Evolutionary conservation across 1,140 invertebrate species (phyloP).

Genomic region (Drosophila oshimai): DNA sequence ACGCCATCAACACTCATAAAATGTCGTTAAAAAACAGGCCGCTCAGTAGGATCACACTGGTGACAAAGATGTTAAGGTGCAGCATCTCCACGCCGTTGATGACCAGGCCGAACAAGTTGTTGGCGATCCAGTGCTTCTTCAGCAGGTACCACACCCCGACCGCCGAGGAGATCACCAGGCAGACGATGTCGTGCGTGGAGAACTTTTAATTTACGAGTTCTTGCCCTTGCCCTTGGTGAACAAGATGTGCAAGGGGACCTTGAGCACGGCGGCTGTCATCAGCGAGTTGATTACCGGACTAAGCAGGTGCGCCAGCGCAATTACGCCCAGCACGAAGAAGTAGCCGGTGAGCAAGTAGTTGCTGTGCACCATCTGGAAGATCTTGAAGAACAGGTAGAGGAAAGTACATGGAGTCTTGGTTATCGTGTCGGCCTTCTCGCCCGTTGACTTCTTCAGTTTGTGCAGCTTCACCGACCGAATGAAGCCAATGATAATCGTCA

Average conservation of each 20-base stretch:
- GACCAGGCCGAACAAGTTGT: constrained; percentile 98
- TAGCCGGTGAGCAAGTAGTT: constrained; percentile 96
- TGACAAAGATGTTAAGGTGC: constrained; percentile 97
- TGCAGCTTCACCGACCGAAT: constrained; percentile 96
- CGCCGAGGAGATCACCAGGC: constrained; percentile 89
- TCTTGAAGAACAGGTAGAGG: constrained; percentile 95
- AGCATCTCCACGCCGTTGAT: constrained; percentile 98
- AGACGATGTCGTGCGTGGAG: constrained; percentile 94
- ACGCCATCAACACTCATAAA: constrained; percentile 99
- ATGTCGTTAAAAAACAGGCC: constrained; percentile 99
- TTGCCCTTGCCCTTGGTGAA: constrained; percentile 91
- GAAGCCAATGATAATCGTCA: constrained; percentile 98
- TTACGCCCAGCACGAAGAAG: constrained; percentile 97
- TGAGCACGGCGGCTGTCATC: constrained; percentile 92
- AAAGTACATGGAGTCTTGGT: constrained; percentile 97
- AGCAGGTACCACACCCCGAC: constrained; percentile 96
- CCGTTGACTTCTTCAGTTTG: constrained; percentile 94
- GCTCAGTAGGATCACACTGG: constrained; percentile 96
- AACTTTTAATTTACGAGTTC: constrained; percentile 94
- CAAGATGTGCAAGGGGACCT: constrained; percentile 92
- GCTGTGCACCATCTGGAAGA: constrained; percentile 98
- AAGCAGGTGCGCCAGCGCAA: constrained; percentile 94
- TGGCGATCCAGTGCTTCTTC: constrained; percentile 99
- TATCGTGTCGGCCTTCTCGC: constrained; percentile 96
- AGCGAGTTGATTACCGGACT: constrained; percentile 93